Percentiles rank a stretch among this genome's conserved stretches.
Conservation (phyloP, 1,140 invertebrate species). For the Littorina saxatilis region DNA sequence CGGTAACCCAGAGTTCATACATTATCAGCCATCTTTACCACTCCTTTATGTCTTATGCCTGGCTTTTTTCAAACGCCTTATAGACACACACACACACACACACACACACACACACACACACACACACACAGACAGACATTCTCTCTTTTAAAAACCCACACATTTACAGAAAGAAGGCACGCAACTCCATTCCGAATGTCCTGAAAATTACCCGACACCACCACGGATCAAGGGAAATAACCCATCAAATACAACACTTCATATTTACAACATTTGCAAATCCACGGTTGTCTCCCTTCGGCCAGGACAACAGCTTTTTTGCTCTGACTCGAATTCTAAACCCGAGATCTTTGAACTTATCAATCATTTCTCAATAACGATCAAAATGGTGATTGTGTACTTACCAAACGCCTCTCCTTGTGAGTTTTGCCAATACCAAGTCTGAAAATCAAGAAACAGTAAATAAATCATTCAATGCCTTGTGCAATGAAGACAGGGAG, state of each 20-base stretch:
- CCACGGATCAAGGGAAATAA: background rate
- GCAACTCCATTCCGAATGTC: background rate
- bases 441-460: conserved; percentile 47
- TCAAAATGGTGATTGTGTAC: background rate
- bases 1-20: background rate
- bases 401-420: conserved; percentile 71
- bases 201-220: background rate
- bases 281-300: background rate
- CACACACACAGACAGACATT: background rate
- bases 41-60: background rate
- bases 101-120: background rate
- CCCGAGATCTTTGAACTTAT: no score
- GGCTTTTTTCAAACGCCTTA: background rate
- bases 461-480: no score
- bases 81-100: background rate
- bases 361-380: no score
- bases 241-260: background rate
- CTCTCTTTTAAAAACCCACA: background rate
- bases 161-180: background rate
- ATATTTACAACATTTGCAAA: no score
- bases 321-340: no score
- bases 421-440: conserved; percentile 73
- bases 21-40: background rate
- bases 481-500: background rate
- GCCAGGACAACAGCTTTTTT: no score